Evolutionary conservation across 2,888 invertebrate genomes (phyloP), one percentile per base, ranked within the genome.

Genomic region (Drosophila setosimentum): DNA sequence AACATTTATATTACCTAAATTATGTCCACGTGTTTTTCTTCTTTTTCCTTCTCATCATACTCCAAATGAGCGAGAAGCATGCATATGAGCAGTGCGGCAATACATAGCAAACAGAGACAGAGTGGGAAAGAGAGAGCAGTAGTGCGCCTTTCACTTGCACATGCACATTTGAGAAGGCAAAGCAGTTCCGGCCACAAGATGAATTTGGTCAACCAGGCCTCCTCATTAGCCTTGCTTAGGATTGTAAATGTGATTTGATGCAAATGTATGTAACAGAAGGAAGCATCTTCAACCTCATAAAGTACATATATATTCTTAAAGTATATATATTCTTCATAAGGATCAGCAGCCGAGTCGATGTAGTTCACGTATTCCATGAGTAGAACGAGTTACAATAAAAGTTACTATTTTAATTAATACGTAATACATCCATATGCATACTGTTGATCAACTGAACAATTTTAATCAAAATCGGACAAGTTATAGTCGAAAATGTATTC

Each of bases 1-100:
- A 76, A 42, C 80, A 66, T 77, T 76, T 78, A 73, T 88, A 68
- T 80, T 72, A 71, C 60, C 11, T 45, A 33, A 53, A 58, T 50
- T 50, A 18, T 21, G 3, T 2, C 10, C 30, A 37, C 35, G 71
- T 74, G 54, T 77, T 77, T 59, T 70, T 45, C 13, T 11, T 24
- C 33, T 11, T 33, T 11, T 30, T 27, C 11, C 10, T 4, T 45
- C 16, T 24, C 4, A 24, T 24, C 11, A 10, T 13, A 16, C n/a
- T n/a, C 13, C 13, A 18, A 18, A n/a, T 2, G 48, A 33, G 32
- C 6, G n/a, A 73, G 48, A n/a, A 30, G 18, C 80, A 63, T 40
- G 35, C 21, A 55, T 27, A 10, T 10, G 53, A 73, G 63, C 60
- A 61, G 74, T 49, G 21, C 60, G 27, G 58, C 68, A 60, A 42